phyloP scores from a whole-genome alignment of 2,888 invertebrate species.

The Disparrhopalites patrizii region DNA sequence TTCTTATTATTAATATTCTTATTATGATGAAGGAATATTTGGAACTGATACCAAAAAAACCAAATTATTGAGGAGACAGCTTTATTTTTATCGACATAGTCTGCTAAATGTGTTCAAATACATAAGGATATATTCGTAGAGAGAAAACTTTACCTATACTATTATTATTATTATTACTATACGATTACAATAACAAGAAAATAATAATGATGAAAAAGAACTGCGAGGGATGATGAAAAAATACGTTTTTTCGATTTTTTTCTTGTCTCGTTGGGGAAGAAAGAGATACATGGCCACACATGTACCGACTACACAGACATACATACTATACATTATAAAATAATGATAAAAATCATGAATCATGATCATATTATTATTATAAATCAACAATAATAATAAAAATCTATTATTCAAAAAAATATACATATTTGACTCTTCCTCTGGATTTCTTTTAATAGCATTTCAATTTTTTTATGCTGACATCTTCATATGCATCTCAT shows the following conservation, averaged over 20 bases:
- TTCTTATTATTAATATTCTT: too few species aligned
- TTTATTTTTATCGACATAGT: constrained; percentile 38
- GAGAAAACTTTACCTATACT: constrained; percentile 3
- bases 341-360: constrained; percentile 17
- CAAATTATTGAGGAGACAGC: constrained; percentile 27
- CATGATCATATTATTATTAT: constrained; percentile 28
- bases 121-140: constrained; percentile 7
- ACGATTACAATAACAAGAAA: background rate
- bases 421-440: too few species aligned
- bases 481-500: too few species aligned
- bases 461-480: too few species aligned
- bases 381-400: constrained; percentile 23
- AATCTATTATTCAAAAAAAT: constrained; percentile 31
- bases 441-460: too few species aligned
- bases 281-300: constrained; percentile 20
- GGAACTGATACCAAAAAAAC: constrained; percentile 29
- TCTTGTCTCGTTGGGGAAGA: too few species aligned
- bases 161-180: background rate
- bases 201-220: background rate
- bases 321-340: too few species aligned
- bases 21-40: constrained; percentile 22
- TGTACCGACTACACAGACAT: constrained; percentile 22
- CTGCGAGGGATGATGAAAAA: background rate
- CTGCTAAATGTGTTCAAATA: constrained; percentile 38
- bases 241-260: too few species aligned